A percentile compares a stretch with the other conserved stretches of the same genome.
phyloP scores from a whole-genome alignment of 2,888 invertebrate genomes.

The Odontomyia ornata region DNA sequence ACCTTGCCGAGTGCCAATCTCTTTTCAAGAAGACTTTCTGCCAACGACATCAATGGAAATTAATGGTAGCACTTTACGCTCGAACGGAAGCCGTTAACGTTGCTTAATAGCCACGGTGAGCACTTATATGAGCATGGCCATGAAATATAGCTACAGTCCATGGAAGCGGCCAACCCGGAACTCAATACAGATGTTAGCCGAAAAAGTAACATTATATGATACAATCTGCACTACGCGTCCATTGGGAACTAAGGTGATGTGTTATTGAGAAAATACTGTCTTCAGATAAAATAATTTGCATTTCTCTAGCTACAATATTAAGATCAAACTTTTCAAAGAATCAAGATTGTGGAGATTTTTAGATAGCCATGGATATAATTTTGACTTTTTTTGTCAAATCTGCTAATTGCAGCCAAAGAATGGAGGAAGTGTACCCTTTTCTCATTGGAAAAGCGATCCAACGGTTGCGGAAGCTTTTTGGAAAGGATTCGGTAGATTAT shows the following conservation, averaged over 20 bases:
- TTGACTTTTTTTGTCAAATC: no score
- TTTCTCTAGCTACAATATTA: no score
- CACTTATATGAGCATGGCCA: slow-evolving; percentile 32
- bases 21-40: slow-evolving; percentile 39
- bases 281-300: no score
- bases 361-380: no score
- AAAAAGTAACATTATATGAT: not conserved
- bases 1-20: slow-evolving; percentile 33
- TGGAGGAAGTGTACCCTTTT: no score
- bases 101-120: slow-evolving; percentile 26
- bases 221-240: not conserved
- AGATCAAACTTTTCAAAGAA: no score
- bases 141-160: slow-evolving; percentile 24
- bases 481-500: no score
- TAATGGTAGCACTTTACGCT: slow-evolving; percentile 40
- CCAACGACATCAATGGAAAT: slow-evolving; percentile 43
- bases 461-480: no score
- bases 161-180: slow-evolving; percentile 11
- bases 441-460: no score
- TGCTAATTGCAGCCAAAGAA: no score
- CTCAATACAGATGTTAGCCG: slow-evolving; percentile 20
- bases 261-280: no score
- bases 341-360: no score
- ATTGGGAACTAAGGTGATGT: not conserved
- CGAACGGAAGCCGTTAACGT: slow-evolving; percentile 38